A percentile compares a stretch with the other conserved stretches of the same genome.
Conservation (phyloP, 2,797 vertebrate species). For the Linurgus olivaceus region DNA sequence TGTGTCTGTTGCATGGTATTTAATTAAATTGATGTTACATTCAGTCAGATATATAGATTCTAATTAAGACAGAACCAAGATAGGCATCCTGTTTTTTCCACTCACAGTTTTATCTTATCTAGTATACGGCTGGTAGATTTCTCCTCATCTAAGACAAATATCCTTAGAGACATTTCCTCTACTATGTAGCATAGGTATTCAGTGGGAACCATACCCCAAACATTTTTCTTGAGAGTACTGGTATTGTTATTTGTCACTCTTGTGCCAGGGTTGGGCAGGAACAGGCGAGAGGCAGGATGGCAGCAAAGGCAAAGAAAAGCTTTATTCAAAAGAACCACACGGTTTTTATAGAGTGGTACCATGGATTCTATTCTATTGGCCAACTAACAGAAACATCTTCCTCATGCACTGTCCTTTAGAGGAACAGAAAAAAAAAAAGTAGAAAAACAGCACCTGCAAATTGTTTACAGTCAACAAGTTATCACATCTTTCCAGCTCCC, state of each 20-base stretch:
- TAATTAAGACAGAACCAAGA: not conserved
- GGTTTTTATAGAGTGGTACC: too few relatives aligned
- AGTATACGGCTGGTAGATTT: not conserved
- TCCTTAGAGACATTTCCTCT: not conserved
- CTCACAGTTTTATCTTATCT: not conserved
- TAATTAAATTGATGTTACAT: not conserved
- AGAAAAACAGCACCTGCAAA: too few relatives aligned
- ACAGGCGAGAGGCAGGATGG: too few relatives aligned
- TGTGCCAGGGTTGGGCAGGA: too few relatives aligned
- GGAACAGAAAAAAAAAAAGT: too few relatives aligned
- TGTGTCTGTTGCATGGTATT: not conserved
- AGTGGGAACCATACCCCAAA: not conserved
- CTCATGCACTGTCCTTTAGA: too few relatives aligned
- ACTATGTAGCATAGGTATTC: not conserved
- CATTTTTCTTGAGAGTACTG: not conserved
- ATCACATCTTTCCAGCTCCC: too few relatives aligned
- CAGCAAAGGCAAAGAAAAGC: too few relatives aligned
- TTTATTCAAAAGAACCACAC: too few relatives aligned
- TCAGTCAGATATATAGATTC: not conserved
- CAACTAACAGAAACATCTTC: too few relatives aligned
- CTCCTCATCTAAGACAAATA: not conserved
- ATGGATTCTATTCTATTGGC: too few relatives aligned
- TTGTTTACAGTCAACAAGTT: too few relatives aligned
- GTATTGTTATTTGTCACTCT: not conserved
- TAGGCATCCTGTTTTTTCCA: not conserved